Base-by-base conservation (phyloP, 2,888 invertebrate genomes). In the Drosophila antonietae region DNA sequence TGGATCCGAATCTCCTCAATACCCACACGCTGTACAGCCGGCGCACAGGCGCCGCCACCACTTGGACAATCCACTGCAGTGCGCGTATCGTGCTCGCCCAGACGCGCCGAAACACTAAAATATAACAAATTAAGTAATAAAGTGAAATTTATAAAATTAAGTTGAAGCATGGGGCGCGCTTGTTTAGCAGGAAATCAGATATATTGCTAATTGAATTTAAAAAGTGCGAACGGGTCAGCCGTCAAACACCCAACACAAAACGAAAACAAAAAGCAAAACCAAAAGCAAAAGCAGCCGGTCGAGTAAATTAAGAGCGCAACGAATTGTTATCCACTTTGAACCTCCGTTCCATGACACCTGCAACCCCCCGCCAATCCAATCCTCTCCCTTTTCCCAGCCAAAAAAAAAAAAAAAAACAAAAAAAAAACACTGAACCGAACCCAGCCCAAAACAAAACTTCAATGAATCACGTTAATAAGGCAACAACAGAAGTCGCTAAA, bases 1-100 rank as follows among this genome's bases (percentile, higher is more conserved):
- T 97, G 96, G 0, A 94, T 92, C 23, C 95, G 95, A 56, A 93
- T 92, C 84, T 95, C 93, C 75, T 95, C 95, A 5, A 96, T 92
- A 0, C 93, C 93, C 6, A 96, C 91, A 75, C 95, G 94, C n/a
- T 95, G 83, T 0, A 94, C 94, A 6, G 83, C 92, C 80, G 94
- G 94, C 3, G 95, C 94, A 85, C 94, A 94, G 10, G 62, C 68
- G n/a, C 58, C 51, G 28, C 77, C 66, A 3, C 51, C 46, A 5
- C 59, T 94, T 35, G 95, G 94, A 39, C 91, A 92, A 57, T 91
- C 91, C 8, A 87, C 69, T 0, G 78, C 66, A 15, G 68, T 88
- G 18, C 90, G 84, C 6, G 81, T 88, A 60, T 93, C 92, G 66
- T 92, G 84, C 68, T 93, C 91, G 6, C 93, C 93, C 37, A 93